Conservation (phyloP, 2,113 vertebrate species). For the Felis chaus region DNA sequence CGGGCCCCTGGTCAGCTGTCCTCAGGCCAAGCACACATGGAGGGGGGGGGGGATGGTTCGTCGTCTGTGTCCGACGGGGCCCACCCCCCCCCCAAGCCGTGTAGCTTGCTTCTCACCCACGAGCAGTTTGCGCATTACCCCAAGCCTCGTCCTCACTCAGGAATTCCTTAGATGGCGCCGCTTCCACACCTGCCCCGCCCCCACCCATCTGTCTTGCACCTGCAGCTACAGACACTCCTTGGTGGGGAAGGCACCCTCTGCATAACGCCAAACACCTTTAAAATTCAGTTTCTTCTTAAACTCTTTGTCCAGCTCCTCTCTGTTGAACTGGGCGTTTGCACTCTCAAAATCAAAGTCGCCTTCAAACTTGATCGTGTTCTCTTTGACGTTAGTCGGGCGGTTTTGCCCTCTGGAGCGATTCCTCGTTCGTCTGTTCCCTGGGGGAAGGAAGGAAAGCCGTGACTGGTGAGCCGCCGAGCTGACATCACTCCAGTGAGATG, state of each 20-base stretch:
- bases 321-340: conserved; percentile 96
- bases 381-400: conserved; percentile 87
- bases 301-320: conserved; percentile 93
- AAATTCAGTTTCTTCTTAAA: conserved; percentile 88
- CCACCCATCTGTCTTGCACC: not conserved
- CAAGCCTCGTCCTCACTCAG: no score
- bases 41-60: no score
- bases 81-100: no score
- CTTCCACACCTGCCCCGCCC: not conserved
- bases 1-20: not conserved
- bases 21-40: not conserved
- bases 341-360: conserved; percentile 98
- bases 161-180: not conserved
- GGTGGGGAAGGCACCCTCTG: accelerated
- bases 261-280: conserved; percentile 86
- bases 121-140: accelerated
- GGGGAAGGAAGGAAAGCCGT: conserved; percentile 53
- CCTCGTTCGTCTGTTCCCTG: conserved; percentile 91
- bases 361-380: conserved; percentile 95
- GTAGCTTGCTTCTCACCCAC: accelerated
- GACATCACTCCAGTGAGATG: accelerated
- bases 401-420: conserved; percentile 93
- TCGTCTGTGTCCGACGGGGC: not conserved
- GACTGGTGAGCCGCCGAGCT: not conserved
- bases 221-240: not conserved